Evolutionary conservation across 30 jellyfish, hydroid and myxozoan genomes (phyloP).

Genomic region (Sanderia malayensis): DNA sequence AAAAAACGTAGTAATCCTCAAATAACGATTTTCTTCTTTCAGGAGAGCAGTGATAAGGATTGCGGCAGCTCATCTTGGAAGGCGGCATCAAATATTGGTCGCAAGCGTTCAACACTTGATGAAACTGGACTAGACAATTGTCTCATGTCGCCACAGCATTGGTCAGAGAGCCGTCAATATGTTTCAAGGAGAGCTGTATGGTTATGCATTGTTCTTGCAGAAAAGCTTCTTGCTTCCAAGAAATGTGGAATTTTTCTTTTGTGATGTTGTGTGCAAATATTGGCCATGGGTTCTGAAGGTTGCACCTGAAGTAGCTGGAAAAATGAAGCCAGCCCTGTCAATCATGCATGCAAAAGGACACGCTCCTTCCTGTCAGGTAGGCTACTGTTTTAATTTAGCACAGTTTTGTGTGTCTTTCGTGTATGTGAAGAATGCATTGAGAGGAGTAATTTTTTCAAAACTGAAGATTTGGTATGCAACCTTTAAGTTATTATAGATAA

Average conservation of each 20-base stretch:
- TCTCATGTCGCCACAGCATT: constrained; percentile 2
- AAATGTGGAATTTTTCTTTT: background rate
- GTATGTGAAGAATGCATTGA: background rate
- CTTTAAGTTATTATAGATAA: background rate
- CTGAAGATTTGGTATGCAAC: background rate
- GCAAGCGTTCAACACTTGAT: background rate
- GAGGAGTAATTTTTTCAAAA: background rate
- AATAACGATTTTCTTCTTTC: background rate
- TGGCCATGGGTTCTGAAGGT: background rate
- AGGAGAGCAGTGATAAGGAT: constrained; percentile 1
- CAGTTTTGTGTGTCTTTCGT: background rate
- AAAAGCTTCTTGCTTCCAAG: background rate
- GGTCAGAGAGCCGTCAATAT: background rate
- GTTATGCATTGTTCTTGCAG: background rate
- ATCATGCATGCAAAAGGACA: constrained; percentile 1
- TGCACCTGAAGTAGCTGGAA: constrained; percentile 2
- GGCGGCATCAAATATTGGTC: background rate
- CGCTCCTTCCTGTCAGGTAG: constrained; percentile 1
- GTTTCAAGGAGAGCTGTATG: background rate
- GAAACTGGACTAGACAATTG: constrained; percentile 1
- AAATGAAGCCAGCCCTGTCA: background rate
- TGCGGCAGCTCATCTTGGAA: constrained; percentile 1
- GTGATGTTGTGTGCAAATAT: background rate
- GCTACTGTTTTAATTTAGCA: background rate
- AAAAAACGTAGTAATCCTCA: background rate